These are phyloP conservation scores for Philereme vetulata DNA, from an alignment of 2,888 invertebrate genomes.

Conservation along the genomic window DNA sequence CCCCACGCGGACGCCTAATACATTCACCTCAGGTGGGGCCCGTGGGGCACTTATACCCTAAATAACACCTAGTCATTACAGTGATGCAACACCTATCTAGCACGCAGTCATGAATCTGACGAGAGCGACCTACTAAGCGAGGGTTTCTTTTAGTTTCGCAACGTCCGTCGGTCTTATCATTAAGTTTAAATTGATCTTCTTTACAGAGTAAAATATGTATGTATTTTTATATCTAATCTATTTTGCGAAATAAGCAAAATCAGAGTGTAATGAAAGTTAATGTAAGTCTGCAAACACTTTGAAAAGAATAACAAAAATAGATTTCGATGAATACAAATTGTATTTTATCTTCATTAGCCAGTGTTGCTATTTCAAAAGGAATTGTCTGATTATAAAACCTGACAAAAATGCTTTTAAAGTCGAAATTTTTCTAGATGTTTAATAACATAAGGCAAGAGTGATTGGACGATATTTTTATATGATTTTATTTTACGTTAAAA, in stretches of 20 bases:
- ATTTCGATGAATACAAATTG: conserved; percentile 36
- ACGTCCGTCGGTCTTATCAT: too few species aligned
- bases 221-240: not conserved
- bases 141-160: not conserved
- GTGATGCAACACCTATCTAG: conserved; percentile 36
- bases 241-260: conserved; percentile 18
- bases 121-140: conserved; percentile 5
- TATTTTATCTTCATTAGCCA: conserved; percentile 35
- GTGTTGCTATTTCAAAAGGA: conserved; percentile 30
- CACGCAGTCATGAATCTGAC: conserved; percentile 19
- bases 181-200: too few species aligned
- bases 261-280: conserved; percentile 22
- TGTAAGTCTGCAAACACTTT: conserved; percentile 30
- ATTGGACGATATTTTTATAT: conserved; percentile 1
- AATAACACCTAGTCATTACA: conserved; percentile 41
- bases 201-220: too few species aligned
- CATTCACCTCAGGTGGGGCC: conserved; percentile 82
- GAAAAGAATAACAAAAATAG: conserved; percentile 33
- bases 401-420: conserved; percentile 1
- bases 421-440: conserved; percentile 10
- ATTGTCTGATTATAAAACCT: conserved; percentile 15
- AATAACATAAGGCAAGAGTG: conserved; percentile 12
- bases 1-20: conserved; percentile 75
- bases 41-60: conserved; percentile 56
- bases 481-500: not conserved